Conservation (phyloP, 2,113 vertebrate species). For the Leucopternis melanops region DNA sequence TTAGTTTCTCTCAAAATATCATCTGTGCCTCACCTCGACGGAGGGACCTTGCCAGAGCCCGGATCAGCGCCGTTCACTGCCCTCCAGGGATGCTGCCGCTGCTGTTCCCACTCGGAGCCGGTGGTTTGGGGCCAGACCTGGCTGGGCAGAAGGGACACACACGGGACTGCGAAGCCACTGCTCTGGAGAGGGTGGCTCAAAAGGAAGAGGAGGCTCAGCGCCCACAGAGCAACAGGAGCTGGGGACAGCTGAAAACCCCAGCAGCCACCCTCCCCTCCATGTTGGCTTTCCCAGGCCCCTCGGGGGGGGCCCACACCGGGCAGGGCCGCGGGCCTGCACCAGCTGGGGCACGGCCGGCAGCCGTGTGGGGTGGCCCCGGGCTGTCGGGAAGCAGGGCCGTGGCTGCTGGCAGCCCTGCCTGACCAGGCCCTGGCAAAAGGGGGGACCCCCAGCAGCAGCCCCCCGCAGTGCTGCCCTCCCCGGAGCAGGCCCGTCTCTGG, state of each 20-base stretch:
- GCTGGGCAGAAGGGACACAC: no score
- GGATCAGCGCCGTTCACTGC: fast-evolving
- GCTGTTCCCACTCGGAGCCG: fast-evolving
- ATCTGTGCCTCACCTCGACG: not conserved
- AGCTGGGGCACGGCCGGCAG: not conserved
- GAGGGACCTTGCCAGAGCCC: no score
- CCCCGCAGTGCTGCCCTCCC: not conserved
- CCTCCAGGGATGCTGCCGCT: fast-evolving
- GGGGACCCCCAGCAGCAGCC: not conserved
- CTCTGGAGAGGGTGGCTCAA: not conserved
- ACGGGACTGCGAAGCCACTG: fast-evolving
- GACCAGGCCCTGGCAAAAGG: not conserved
- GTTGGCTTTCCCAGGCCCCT: no score
- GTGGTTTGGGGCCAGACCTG: fast-evolving
- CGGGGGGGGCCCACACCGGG: not conserved
- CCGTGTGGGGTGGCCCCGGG: fast-evolving
- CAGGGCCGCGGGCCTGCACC: fast-evolving
- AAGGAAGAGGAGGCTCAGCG: not conserved
- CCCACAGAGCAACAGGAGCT: not conserved
- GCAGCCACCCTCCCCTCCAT: not conserved
- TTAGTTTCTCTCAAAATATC: not conserved
- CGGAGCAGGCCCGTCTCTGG: not conserved
- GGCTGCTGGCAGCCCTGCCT: not conserved
- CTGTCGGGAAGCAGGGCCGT: fast-evolving
- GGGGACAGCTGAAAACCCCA: fast-evolving